phyloP scores from a whole-genome alignment of 2,113 vertebrate genomes.

The Upupa epops region DNA sequence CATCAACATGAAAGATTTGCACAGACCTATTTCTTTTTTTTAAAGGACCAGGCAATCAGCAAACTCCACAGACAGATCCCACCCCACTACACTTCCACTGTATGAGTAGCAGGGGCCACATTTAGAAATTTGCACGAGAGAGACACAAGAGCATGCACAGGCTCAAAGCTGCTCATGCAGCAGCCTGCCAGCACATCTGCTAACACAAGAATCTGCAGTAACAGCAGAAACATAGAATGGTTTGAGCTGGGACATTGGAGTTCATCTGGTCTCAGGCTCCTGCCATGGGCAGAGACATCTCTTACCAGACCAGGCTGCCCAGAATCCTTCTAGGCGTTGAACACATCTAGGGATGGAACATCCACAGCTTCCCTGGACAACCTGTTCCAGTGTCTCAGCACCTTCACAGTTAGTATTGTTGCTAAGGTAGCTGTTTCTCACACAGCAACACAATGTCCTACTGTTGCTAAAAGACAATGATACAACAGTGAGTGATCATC shows the following conservation, averaged over 20 bases:
- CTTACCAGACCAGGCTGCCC: too few species aligned
- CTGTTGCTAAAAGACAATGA: neutral
- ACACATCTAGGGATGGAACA: too few species aligned
- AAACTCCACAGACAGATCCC: neutral
- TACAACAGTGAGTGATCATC: fast-evolving
- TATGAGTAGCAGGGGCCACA: neutral
- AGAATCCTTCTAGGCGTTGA: too few species aligned
- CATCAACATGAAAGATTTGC: neutral
- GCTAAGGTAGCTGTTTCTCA: neutral
- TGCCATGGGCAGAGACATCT: too few species aligned
- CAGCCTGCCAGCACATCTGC: neutral
- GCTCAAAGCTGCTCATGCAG: fast-evolving
- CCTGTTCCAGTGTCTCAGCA: too few species aligned
- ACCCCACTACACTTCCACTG: neutral
- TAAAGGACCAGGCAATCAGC: neutral
- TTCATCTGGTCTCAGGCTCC: too few species aligned
- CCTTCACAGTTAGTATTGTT: too few species aligned
- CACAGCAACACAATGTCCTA: neutral
- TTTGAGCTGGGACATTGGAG: too few species aligned
- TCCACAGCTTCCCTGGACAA: too few species aligned
- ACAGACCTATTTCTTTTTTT: neutral
- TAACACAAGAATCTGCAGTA: neutral
- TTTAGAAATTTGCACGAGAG: neutral
- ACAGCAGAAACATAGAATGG: neutral
- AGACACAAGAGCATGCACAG: neutral